Percentiles rank a stretch among this genome's conserved stretches.
Conservation (phyloP, 2,797 vertebrate species). For the Arctocebus calabarensis region DNA sequence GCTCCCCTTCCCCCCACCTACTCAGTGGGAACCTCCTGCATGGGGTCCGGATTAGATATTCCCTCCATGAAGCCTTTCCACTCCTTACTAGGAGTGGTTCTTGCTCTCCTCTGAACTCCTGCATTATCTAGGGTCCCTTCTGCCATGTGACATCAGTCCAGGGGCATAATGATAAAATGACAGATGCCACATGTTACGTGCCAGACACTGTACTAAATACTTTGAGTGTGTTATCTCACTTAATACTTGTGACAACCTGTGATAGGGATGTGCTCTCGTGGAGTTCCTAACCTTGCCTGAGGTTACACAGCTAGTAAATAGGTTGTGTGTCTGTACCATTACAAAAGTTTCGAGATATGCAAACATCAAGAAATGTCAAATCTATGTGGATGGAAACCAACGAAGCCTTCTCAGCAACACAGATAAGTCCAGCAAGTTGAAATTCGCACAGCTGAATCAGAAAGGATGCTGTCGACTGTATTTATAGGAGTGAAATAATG, state of each 20-base stretch:
- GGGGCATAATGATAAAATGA: background rate
- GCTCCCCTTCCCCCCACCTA: background rate
- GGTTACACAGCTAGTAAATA: background rate
- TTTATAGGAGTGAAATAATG: too few relatives aligned
- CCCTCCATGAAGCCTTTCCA: background rate
- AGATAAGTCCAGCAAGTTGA: too few relatives aligned
- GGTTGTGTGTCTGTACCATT: background rate
- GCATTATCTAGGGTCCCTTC: background rate
- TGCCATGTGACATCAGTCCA: background rate
- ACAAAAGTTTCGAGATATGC: too few relatives aligned
- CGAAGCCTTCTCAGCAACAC: too few relatives aligned
- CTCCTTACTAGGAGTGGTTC: background rate
- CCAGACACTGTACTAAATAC: background rate
- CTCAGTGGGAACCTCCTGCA: background rate
- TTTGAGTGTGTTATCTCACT: background rate
- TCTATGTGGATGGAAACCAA: too few relatives aligned
- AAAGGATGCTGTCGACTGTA: too few relatives aligned
- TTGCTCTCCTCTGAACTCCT: background rate
- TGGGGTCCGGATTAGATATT: background rate
- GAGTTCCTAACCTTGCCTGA: background rate
- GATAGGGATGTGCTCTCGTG: background rate
- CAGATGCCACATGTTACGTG: background rate
- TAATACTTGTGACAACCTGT: rapidly evolving
- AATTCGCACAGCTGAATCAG: too few relatives aligned
- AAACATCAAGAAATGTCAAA: too few relatives aligned